Conservation (phyloP, 2,888 invertebrate genomes). For the Brenthis hecate region DNA sequence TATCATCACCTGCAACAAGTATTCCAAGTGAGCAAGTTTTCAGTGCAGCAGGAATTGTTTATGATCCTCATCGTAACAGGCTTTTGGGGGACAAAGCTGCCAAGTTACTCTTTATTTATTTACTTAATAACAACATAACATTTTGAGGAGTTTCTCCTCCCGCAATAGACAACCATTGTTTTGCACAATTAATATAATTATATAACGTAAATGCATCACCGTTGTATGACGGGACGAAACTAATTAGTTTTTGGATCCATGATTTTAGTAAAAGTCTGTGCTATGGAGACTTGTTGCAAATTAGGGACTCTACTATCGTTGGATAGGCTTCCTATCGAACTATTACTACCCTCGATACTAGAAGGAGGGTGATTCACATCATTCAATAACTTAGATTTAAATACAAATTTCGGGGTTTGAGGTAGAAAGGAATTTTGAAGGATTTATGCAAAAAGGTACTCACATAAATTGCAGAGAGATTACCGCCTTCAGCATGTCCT, state of each 20-base stretch:
- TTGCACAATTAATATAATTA: conserved; percentile 30
- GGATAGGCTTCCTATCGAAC: not conserved
- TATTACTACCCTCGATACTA: not conserved
- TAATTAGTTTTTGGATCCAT: not conserved
- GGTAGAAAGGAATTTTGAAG: not conserved
- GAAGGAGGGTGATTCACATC: not conserved
- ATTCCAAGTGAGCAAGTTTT: too few species aligned
- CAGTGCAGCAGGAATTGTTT: too few species aligned
- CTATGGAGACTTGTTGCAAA: not conserved
- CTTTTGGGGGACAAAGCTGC: too few species aligned
- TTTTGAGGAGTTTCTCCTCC: conserved; percentile 21
- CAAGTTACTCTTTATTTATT: conserved; percentile 6
- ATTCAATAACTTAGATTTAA: not conserved
- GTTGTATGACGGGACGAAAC: conserved; percentile 18
- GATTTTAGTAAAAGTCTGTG: not conserved
- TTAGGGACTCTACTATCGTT: conserved; percentile 1
- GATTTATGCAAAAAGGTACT: not conserved
- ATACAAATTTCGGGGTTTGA: conserved; percentile 2
- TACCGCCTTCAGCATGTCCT: not conserved
- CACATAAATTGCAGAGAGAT: not conserved
- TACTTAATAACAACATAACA: conserved; percentile 26
- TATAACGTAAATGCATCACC: conserved; percentile 25
- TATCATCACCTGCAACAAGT: too few species aligned
- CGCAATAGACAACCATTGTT: conserved; percentile 24
- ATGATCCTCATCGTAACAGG: too few species aligned